phyloP scores from a whole-genome alignment of 2,888 invertebrate genomes.

The Laothoe populi region DNA sequence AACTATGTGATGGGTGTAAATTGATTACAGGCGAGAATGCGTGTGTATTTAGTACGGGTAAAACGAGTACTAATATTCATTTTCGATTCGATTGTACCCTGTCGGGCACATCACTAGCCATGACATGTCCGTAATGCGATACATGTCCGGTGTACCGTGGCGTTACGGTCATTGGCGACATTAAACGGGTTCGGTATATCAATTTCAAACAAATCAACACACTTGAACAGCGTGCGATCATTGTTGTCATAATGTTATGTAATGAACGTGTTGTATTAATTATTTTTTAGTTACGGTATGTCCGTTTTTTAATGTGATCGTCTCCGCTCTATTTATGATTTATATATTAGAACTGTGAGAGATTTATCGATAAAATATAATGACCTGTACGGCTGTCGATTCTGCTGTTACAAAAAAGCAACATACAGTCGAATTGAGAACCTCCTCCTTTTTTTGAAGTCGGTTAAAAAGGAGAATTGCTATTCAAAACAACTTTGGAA shows the following conservation, averaged over 20 bases:
- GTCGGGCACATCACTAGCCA: slow-evolving; percentile 32
- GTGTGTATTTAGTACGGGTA: no score
- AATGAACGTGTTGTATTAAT: slow-evolving; percentile 10
- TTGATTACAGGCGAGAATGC: no score
- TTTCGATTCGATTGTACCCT: slow-evolving; percentile 25
- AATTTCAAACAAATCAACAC: slow-evolving; percentile 37
- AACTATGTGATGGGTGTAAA: no score
- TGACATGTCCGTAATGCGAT: slow-evolving; percentile 47
- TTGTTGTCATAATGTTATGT: slow-evolving; percentile 29
- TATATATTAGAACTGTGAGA: no score
- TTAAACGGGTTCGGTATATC: slow-evolving; percentile 36
- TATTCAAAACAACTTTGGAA: no score
- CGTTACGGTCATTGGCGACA: slow-evolving; percentile 33
- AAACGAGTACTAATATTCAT: background rate
- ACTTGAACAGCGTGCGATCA: slow-evolving; percentile 35
- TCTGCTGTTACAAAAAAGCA: no score
- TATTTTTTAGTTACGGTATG: slow-evolving; percentile 3
- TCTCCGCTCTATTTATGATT: background rate
- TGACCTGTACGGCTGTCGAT: no score
- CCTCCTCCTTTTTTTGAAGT: no score
- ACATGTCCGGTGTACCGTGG: slow-evolving; percentile 31
- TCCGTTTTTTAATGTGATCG: background rate
- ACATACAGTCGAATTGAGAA: no score
- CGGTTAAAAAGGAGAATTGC: no score
- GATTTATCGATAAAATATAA: no score